Conservation (phyloP, 2,888 invertebrate genomes). For the Orchestes rusci region DNA sequence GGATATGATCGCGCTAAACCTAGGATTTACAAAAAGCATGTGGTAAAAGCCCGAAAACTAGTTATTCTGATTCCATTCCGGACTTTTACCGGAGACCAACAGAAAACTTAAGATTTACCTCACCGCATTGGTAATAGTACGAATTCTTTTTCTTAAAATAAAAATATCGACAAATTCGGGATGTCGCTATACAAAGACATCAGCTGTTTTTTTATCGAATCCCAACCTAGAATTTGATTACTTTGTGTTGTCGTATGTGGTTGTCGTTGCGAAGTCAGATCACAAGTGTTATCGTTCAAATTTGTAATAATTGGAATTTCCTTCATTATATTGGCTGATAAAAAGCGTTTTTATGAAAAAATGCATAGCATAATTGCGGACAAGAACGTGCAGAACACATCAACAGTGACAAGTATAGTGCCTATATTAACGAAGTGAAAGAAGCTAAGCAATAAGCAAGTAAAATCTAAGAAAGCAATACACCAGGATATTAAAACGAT, state of each 20-base stretch:
- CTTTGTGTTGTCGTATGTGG: neutral
- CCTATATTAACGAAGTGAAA: conserved; percentile 1
- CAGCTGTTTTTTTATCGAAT: neutral
- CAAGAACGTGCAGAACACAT: neutral
- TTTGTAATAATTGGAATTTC: neutral
- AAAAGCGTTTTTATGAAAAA: neutral
- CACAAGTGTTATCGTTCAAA: neutral
- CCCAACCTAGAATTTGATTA: neutral
- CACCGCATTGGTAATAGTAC: too few relatives aligned
- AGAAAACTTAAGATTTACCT: too few relatives aligned
- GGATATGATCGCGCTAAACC: too few relatives aligned
- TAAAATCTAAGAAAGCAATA: neutral
- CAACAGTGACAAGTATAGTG: neutral
- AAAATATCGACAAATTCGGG: neutral
- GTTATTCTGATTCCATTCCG: too few relatives aligned
- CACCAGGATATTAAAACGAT: neutral
- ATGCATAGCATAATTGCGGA: neutral
- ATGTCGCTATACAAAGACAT: conserved; percentile 1
- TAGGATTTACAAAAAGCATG: too few relatives aligned
- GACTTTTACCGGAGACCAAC: too few relatives aligned
- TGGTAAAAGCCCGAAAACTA: too few relatives aligned
- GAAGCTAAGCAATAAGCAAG: neutral
- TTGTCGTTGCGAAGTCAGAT: too few relatives aligned
- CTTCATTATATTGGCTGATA: neutral
- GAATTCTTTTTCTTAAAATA: neutral